Evolutionary conservation across 2,888 invertebrate genomes (phyloP).

Genomic region (Acronicta psi): DNA sequence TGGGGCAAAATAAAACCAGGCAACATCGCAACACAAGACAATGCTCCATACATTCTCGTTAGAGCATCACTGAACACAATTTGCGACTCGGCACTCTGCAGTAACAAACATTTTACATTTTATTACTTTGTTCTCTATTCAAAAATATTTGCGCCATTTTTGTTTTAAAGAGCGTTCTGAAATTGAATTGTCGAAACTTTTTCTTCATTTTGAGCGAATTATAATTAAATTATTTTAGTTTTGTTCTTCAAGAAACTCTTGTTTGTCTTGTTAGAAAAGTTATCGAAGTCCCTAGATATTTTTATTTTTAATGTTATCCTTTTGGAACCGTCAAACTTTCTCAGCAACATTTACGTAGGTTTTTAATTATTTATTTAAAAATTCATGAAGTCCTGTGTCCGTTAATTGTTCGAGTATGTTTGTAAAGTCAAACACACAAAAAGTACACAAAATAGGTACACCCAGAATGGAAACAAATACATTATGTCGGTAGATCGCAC

Average conservation of each 20-base stretch:
- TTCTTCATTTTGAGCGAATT: constrained; percentile 21
- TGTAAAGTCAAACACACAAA: too few species aligned
- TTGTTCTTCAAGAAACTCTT: constrained; percentile 11
- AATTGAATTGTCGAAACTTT: constrained; percentile 12
- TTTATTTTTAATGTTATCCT: neutral
- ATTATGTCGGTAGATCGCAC: too few species aligned
- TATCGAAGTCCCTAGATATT: neutral
- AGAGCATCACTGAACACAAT: constrained; percentile 48
- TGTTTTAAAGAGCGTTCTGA: constrained; percentile 17
- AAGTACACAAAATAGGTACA: too few species aligned
- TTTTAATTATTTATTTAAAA: too few species aligned
- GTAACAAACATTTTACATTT: constrained; percentile 40
- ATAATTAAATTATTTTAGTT: constrained; percentile 15
- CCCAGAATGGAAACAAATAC: too few species aligned
- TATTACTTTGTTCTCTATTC: constrained; percentile 49
- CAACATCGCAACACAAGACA: constrained; percentile 12
- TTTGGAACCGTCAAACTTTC: too few species aligned
- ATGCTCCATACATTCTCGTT: constrained; percentile 44
- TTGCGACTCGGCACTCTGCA: constrained; percentile 45
- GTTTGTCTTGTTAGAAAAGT: neutral
- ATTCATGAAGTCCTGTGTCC: too few species aligned
- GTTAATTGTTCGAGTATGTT: too few species aligned
- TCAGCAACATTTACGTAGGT: too few species aligned
- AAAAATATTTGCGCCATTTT: constrained; percentile 4
- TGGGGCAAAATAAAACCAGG: constrained; percentile 7